Base-by-base conservation (phyloP, 2,113 vertebrate species). In the Ondatra zibethicus region DNA sequence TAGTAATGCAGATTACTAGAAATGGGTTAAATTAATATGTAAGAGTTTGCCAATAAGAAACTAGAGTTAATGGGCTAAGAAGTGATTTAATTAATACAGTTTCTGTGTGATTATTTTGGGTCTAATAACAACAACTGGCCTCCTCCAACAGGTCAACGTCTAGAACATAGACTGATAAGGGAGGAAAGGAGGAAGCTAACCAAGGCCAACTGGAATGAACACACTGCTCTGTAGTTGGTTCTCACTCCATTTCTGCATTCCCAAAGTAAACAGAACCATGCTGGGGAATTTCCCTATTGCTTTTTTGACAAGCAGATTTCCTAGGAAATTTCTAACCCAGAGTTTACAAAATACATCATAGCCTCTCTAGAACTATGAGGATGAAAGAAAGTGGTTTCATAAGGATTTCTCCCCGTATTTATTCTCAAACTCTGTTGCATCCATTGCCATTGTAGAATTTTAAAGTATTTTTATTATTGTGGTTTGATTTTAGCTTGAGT, bases 401-500 rank as follows among this genome's bases (percentile, higher is more conserved):
- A 91, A 63, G 55, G 76, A 9, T 5, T 36, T 80, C 11, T 47
- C 3, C 7, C 55, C 87, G 61, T 50, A 50, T 19, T 50, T 95
- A 84, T 78, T 89, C n/a, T 96, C 73, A 96, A 93, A 88, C 89
- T 96, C 91, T 31, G 9, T 58, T 58, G 58, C 58, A 27, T n/a
- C 25, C 66, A 91, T 33, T 82, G 7, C 21, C n/a, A 88, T 70
- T 47, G 4, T 21, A 61, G 3, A 52, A 42, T 90, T 45, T 52
- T 33, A 77, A 94, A 50, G 3, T 75, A 77, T 73, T 94, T 61
- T 88, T 89, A 77, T 82, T 63, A 95, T 90, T 91, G 3, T 27
- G 16, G 88, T 87, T 93, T 39, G 11, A 85, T 23, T 65, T 96
- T 7, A 63, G 19, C 21, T 93, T 78, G 16, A 14, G 33, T 84